Percentiles rank a stretch among this genome's conserved stretches.
These are phyloP conservation scores for Xiphophorus couchianus DNA, from an alignment of 2,113 vertebrate genomes.

Conservation along the genomic window DNA sequence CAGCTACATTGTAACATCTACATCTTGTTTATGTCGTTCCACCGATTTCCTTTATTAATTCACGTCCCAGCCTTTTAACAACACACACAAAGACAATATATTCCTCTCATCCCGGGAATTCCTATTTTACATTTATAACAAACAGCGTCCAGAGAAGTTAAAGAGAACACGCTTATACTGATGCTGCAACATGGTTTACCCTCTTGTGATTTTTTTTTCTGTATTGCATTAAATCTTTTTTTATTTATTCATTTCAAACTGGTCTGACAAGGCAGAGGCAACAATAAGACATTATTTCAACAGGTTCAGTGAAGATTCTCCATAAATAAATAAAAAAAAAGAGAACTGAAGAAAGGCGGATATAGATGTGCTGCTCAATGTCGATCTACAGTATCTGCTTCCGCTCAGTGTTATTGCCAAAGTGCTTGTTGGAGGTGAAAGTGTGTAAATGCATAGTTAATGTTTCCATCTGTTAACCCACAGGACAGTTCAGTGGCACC, in stretches of 20 bases:
- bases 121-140: slow-evolving; percentile 27
- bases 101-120: slow-evolving; percentile 26
- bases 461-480: slow-evolving; percentile 43
- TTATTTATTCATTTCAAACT: slow-evolving; percentile 12
- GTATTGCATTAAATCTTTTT: slow-evolving; percentile 66
- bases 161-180: slow-evolving; percentile 19
- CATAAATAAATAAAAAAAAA: background rate
- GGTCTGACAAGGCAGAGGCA: slow-evolving; percentile 1
- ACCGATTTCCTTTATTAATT: background rate
- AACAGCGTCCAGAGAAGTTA: slow-evolving; percentile 24
- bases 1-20: slow-evolving; percentile 21
- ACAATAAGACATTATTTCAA: slow-evolving; percentile 20
- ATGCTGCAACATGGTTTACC: slow-evolving; percentile 15
- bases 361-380: background rate
- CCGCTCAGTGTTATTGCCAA: slow-evolving; percentile 77
- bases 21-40: background rate
- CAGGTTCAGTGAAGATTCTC: slow-evolving; percentile 7
- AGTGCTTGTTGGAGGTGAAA: slow-evolving; percentile 58
- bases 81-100: slow-evolving; percentile 12
- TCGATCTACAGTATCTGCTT: slow-evolving; percentile 20
- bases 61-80: background rate
- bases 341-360: slow-evolving; percentile 22
- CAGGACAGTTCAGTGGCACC: slow-evolving; percentile 36
- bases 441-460: slow-evolving; percentile 79
- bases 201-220: slow-evolving; percentile 18